phyloP scores from a whole-genome alignment of 2,113 vertebrate species.

The Odontesthes bonariensis region DNA sequence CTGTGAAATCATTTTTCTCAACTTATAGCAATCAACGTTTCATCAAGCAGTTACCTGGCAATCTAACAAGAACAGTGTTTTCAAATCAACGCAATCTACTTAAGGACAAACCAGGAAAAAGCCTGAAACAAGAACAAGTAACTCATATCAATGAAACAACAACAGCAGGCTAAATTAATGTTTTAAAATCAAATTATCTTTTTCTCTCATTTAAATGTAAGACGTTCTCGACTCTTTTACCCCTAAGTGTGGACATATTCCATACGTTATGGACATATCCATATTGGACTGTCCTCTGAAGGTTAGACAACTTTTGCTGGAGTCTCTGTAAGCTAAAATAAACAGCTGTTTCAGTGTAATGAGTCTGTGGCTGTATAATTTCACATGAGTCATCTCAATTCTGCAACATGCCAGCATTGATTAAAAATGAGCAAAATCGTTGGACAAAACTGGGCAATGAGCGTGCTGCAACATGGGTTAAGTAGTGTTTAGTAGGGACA shows the following conservation, averaged over 20 bases:
- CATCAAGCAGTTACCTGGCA: slow-evolving; percentile 23
- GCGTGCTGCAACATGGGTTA: background rate
- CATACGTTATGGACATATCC: too few species aligned
- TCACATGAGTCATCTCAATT: background rate
- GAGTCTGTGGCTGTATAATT: background rate
- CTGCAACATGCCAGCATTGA: background rate
- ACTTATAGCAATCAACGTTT: slow-evolving; percentile 20
- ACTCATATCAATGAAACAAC: background rate
- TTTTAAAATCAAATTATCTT: background rate
- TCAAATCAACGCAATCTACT: slow-evolving; percentile 2
- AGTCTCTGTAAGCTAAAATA: background rate
- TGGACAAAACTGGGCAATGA: background rate
- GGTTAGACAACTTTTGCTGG: background rate
- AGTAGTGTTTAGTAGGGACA: background rate
- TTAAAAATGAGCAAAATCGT: background rate
- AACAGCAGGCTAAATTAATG: background rate
- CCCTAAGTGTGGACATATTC: background rate
- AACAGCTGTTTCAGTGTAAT: background rate
- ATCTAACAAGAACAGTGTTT: slow-evolving; percentile 22
- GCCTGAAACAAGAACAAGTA: background rate
- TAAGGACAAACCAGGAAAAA: background rate
- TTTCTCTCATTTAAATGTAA: background rate
- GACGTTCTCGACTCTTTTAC: background rate
- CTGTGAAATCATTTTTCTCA: slow-evolving; percentile 30
- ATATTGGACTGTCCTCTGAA: background rate